Evolutionary conservation across 2,888 invertebrate genomes (phyloP), one percentile per base, ranked within the genome.

Genomic region (Temnothorax unifasciatus): DNA sequence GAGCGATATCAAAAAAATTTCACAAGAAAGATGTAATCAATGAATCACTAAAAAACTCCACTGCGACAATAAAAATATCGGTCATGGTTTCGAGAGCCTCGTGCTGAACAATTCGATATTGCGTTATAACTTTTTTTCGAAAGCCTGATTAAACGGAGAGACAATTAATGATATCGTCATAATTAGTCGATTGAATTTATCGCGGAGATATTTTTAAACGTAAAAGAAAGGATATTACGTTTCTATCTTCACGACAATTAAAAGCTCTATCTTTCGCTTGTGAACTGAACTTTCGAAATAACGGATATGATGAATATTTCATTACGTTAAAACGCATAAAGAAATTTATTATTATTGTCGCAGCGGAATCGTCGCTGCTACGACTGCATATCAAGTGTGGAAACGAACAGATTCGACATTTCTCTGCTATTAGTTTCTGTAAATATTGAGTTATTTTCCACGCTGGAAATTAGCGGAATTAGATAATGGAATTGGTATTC

Each of bases 1-100:
- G 29, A 29, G 21, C 47, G 25, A 21, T 71, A 54, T 41, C 13
- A 38, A 50, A 81, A 81, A 59, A 75, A 59, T 75, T 59, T 3
- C 25, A 13, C 3, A 50, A 3, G 6, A 64, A 25, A 13, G 41
- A 52, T 11, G 18, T 11, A 41, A 41, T 21, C n/a, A 6, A 29
- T 15, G n/a, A 54, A 25, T 21, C 3, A 1, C 1, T 38, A 25
- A 50, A 38, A 38, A 63, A 29, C 13, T 50, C 50, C 9, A 18
- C 0, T n/a, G 15, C 21, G n/a, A 61, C 18, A 25, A 47, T 59
- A 11, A 63, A 21, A 15, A 21, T 9, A 21, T 34, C n/a, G 15
- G 4, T 34, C 3, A 15, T 18, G 11, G 63, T 75, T 74, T 59
- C 18, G 13, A 59, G 0, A 59, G 8, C 1, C 21, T 50, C 4